A percentile compares a stretch with the other conserved stretches of the same genome.
phyloP scores from a whole-genome alignment of 1,140 invertebrate species.

The Ceratosolen solmsi region DNA sequence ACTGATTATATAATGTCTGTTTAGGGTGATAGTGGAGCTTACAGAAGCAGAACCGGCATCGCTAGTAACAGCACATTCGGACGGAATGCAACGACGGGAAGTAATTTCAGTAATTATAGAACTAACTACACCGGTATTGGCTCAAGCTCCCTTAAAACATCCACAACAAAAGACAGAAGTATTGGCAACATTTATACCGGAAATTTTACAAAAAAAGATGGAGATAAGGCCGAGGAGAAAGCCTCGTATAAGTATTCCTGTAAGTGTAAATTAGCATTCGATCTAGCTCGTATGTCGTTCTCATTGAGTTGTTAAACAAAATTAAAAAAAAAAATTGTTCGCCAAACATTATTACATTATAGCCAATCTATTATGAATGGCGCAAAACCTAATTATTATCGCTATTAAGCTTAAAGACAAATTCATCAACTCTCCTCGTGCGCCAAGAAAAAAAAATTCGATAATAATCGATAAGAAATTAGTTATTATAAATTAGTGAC shows the following conservation, averaged over 20 bases:
- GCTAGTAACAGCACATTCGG: constrained; percentile 58
- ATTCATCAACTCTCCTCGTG: too few relatives aligned
- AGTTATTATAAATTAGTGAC: too few relatives aligned
- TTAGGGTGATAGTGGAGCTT: constrained; percentile 65
- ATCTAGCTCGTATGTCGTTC: too few relatives aligned
- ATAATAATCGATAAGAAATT: too few relatives aligned
- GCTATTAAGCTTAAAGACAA: too few relatives aligned
- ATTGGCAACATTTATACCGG: constrained; percentile 58
- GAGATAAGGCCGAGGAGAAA: constrained; percentile 64
- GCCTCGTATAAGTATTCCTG: constrained; percentile 64
- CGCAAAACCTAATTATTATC: too few relatives aligned
- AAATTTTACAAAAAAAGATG: constrained; percentile 63
- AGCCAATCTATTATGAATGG: too few relatives aligned
- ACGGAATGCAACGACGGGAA: constrained; percentile 61
- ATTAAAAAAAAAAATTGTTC: too few relatives aligned
- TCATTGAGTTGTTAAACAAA: too few relatives aligned
- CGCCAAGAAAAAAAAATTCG: too few relatives aligned
- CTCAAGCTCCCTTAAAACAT: constrained; percentile 56
- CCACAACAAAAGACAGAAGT: constrained; percentile 60
- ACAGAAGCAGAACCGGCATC: constrained; percentile 60
- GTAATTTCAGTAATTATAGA: constrained; percentile 63
- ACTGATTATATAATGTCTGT: constrained; percentile 47
- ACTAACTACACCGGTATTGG: constrained; percentile 61
- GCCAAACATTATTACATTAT: too few relatives aligned
- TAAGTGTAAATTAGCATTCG: constrained; percentile 58